Evolutionary conservation across 2,888 invertebrate species (phyloP), one percentile per base, ranked within the genome.

Genomic region (Nephrocerus scutellatus): DNA sequence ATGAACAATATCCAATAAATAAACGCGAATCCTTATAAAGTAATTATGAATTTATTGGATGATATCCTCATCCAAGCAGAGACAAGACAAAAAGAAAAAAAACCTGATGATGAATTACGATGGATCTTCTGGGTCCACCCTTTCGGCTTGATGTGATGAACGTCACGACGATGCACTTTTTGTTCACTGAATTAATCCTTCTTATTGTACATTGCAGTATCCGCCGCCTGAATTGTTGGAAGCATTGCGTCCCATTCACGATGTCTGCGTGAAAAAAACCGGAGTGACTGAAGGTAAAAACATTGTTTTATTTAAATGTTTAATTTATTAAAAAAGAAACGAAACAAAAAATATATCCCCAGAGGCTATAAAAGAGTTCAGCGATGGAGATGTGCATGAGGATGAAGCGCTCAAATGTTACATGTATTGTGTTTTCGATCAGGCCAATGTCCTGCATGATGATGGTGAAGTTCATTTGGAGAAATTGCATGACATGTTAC

Each of bases 401-500:
- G 66, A 67, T 36, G 63, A 62, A 45, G 59, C 57, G 28, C 55
- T 68, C 4, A 68, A 67, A 49, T 68, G 68, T 42, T 68, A 68
- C 36, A 68, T 68, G 67, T 62, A 67, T 49, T 68, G 68, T 46
- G 43, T 67, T 29, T 66, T 68, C 39, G 61, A 68, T 38, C 63
- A 67, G 43, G 54, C 62, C 34, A 53, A 58, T n/a, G 62, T 68
- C 21, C 61, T 68, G 12, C 61, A 66, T 39, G 62, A 59, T 21
- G 60, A 64, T 31, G 69, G 67, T n/a, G 66, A 67, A 46, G 62
- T 68, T 13, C 63, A 69, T 47, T 52, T 66, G 45, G 66, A 67
- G 5, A 57, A 51, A 33, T 41, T 68, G 2, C 61, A 55, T 16
- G 48, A 49, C 22, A 50, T 50, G 15, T 34, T 68, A 2, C 66